phyloP scores from a whole-genome alignment of 2,113 vertebrate species.

The Columbina picui region DNA sequence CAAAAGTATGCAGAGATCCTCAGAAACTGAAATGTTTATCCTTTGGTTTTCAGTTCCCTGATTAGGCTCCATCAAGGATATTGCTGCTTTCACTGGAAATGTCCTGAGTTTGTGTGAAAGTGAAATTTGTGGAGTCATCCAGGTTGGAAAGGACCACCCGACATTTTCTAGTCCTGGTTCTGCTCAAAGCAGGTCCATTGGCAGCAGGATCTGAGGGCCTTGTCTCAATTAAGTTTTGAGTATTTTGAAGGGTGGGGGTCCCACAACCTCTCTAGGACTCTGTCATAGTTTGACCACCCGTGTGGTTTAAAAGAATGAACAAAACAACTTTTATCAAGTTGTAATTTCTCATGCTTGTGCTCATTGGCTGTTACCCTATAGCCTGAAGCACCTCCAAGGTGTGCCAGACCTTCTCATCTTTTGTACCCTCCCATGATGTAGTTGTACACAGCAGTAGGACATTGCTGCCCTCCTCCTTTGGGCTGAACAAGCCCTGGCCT shows the following conservation, averaged over 20 bases:
- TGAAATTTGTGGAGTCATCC: background rate
- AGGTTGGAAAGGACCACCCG: background rate
- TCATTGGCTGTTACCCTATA: background rate
- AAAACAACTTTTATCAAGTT: background rate
- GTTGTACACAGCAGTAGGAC: background rate
- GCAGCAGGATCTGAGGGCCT: background rate
- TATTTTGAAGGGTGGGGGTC: background rate
- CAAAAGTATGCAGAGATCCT: conserved; percentile 18
- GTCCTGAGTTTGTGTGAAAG: background rate
- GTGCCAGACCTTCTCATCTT: background rate
- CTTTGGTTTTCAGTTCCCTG: conserved; percentile 13
- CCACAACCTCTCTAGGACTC: accelerated
- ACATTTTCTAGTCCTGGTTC: background rate
- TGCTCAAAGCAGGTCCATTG: background rate
- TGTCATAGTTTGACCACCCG: accelerated
- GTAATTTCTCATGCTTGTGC: background rate
- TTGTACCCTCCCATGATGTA: background rate
- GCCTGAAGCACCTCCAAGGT: background rate
- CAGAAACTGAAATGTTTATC: background rate
- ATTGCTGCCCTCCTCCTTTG: background rate
- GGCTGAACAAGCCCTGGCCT: background rate
- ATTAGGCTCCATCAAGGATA: background rate
- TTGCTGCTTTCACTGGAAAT: conserved; percentile 6
- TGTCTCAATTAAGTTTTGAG: background rate
- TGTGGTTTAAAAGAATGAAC: background rate